These are phyloP conservation scores for Conistra vaccinii DNA, from an alignment of 2,888 invertebrate genomes.

Conservation along the genomic window DNA sequence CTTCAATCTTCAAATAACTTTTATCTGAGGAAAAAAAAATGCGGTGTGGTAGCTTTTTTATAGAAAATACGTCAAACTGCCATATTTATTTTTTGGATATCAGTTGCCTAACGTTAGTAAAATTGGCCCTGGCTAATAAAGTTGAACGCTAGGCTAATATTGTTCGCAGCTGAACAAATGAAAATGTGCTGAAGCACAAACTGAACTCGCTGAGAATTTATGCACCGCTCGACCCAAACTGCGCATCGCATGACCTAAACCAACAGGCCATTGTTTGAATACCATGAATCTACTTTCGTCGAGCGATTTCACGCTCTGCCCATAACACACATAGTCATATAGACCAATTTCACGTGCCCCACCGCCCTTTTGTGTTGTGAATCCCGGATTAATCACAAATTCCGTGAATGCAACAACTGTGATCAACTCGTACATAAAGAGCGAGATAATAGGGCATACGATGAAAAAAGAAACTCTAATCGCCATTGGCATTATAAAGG, in stretches of 20 bases:
- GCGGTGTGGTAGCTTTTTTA: not conserved
- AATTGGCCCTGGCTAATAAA: constrained; percentile 2
- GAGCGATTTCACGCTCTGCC: constrained; percentile 72
- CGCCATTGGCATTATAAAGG: not conserved
- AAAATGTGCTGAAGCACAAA: constrained; percentile 75
- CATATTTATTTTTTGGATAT: not conserved
- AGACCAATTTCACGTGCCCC: constrained; percentile 15
- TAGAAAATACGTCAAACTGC: not conserved
- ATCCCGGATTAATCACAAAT: constrained; percentile 38
- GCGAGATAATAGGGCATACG: too few relatives aligned
- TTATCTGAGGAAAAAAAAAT: not conserved
- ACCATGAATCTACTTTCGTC: constrained; percentile 79
- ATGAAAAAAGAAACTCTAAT: not conserved
- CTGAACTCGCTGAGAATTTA: constrained; percentile 79
- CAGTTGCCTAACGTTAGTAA: too few relatives aligned
- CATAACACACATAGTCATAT: constrained; percentile 28
- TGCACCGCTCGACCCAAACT: constrained; percentile 78
- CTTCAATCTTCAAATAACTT: not conserved
- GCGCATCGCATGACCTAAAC: constrained; percentile 82
- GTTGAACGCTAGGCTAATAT: constrained; percentile 42
- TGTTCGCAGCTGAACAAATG: constrained; percentile 55
- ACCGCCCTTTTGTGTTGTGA: constrained; percentile 13
- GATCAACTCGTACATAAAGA: constrained; percentile 5
- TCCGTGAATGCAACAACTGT: constrained; percentile 13
- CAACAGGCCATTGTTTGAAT: constrained; percentile 84